Conservation (phyloP, 2,797 vertebrate genomes). For the Falco cherrug region DNA sequence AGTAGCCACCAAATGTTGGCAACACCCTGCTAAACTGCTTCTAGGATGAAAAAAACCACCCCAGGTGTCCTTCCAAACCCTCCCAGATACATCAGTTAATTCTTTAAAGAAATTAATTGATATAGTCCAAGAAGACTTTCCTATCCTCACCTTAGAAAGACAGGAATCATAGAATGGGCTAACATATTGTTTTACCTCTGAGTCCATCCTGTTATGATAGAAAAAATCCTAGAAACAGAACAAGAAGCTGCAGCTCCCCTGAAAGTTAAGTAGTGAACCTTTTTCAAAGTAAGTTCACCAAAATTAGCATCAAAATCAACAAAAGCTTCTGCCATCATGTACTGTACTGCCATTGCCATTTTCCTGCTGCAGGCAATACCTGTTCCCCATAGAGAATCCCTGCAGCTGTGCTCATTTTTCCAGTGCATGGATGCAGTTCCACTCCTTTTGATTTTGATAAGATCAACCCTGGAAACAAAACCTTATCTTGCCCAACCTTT, state of each 20-base stretch:
- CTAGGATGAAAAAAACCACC: neutral
- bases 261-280: neutral
- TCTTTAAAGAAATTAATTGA: neutral
- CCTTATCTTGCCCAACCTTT: neutral
- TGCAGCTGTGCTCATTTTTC: neutral
- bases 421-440: neutral
- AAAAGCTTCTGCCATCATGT: neutral
- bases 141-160: neutral
- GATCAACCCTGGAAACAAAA: neutral
- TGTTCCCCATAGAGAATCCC: neutral
- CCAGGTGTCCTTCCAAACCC: neutral
- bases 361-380: slow-evolving; percentile 2
- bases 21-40: neutral
- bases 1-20: neutral
- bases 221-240: neutral
- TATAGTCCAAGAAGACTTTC: neutral
- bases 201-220: neutral
- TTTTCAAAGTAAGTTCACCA: neutral
- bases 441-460: neutral
- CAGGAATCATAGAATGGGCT: neutral
- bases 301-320: neutral
- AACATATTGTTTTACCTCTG: neutral
- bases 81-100: neutral
- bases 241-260: neutral
- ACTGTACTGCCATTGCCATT: neutral